Conservation (phyloP, 2,113 vertebrate genomes). For the Bos javanicus region DNA sequence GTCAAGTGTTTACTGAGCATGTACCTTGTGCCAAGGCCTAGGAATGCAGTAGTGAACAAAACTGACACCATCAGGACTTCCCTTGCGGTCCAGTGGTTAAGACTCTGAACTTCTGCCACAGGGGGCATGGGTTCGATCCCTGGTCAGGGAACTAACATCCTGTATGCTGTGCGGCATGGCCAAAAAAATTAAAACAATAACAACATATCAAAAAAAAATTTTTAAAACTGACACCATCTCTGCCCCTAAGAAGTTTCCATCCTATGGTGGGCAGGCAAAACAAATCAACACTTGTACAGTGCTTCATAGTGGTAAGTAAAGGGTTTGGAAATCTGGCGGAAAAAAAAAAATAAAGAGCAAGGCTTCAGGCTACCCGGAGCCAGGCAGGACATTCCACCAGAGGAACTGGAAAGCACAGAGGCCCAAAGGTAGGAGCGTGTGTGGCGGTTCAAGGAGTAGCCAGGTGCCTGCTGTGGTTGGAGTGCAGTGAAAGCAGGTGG, state of each 20-base stretch:
- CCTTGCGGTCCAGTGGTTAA: not conserved
- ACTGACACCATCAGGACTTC: not conserved
- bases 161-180: not conserved
- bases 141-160: not conserved
- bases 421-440: not conserved
- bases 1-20: not conserved
- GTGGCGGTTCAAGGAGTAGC: not conserved
- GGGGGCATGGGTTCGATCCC: not conserved
- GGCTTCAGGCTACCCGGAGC: not conserved
- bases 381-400: not conserved
- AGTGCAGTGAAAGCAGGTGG: accelerated
- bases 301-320: not conserved
- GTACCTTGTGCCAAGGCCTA: not conserved
- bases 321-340: not conserved
- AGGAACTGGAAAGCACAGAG: not conserved
- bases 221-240: too few relatives aligned
- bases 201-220: not conserved
- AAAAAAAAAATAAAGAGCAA: not conserved
- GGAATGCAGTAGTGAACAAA: not conserved
- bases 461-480: not conserved
- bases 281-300: too few relatives aligned
- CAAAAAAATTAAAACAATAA: not conserved
- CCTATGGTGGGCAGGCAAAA: too few relatives aligned
- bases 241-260: not conserved
- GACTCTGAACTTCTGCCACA: not conserved